Base-by-base conservation (phyloP, 2,113 vertebrate species). In the Alouatta palliata region DNA sequence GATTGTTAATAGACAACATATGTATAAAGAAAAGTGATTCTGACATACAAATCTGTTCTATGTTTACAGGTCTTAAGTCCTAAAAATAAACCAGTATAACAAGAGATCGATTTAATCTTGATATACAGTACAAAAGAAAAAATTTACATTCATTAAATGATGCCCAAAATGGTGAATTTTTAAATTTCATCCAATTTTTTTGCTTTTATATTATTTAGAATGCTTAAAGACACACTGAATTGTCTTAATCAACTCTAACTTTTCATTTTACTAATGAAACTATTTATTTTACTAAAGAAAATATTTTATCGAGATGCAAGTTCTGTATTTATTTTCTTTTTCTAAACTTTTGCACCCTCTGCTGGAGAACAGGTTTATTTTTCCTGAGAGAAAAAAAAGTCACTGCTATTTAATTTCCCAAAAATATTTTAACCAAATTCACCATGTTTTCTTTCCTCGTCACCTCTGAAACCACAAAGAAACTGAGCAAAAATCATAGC, bases 321-420 rank as follows among this genome's bases (percentile, higher is more conserved):
- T n/a, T 79, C 27, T 88, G 54, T 73, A 20, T 95, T 85, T 54
- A 32, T 77, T 77, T 77, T 91, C 8, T 40, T 97, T 94, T 95
- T 37, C 84, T 97, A 97, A 94, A 96, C 97, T 95, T 97, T 96
- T 97, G 80, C 96, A 93, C 97, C 97, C 98, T 77, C 98, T 98
- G 77, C 84, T 98, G 98, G 98, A 97, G 94, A 97, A 61, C 0
- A 98, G 40, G 11, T 95, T 89, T 94, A 97, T 80, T 97, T 49
- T 94, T 16, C 80, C n/a, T 61, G 11, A 13, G 25, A 14, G 54
- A 6, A 11, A 20, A 52, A 43, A 86, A 64, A 79, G 17, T 75
- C 54, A 80, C 9, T 76, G 3, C 49, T 70, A 92, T 82, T 96
- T 94, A 88, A 97, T 96, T 93, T 94, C 91, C 73, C 75, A 85